Conservation (phyloP, 1,140 invertebrate genomes). For the Scaptomyza montana region DNA sequence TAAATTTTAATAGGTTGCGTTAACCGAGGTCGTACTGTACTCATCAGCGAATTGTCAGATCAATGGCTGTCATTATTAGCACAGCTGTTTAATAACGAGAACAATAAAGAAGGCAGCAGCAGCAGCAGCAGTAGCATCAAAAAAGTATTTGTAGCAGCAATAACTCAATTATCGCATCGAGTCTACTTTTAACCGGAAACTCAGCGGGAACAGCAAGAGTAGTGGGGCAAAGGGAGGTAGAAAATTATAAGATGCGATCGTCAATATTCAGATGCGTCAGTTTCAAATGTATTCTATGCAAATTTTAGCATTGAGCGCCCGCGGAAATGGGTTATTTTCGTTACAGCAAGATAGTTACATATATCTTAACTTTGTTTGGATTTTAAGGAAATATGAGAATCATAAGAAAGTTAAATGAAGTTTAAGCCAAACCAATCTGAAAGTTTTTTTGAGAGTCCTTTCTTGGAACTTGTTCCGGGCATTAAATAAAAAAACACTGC, state of each 20-base stretch:
- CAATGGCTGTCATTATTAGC: slow-evolving; percentile 34
- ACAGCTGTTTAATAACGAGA: slow-evolving; percentile 35
- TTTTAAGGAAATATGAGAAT: not conserved
- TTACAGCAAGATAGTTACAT: not conserved
- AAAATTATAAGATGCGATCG: slow-evolving; percentile 14
- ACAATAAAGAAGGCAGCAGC: not conserved
- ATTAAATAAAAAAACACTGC: too few relatives aligned
- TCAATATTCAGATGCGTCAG: slow-evolving; percentile 15
- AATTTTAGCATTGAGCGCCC: not conserved
- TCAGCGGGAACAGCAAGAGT: not conserved
- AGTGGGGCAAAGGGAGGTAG: not conserved
- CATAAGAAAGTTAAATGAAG: too few relatives aligned
- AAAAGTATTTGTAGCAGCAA: not conserved
- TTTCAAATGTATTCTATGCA: slow-evolving; percentile 14
- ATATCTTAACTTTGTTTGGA: not conserved
- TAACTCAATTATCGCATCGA: slow-evolving; percentile 41
- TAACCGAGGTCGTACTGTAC: too few relatives aligned
- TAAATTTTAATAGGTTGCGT: too few relatives aligned
- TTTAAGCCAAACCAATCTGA: too few relatives aligned
- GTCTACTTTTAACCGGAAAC: slow-evolving; percentile 16
- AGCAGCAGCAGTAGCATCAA: not conserved
- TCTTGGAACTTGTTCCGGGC: too few relatives aligned
- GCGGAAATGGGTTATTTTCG: slow-evolving; percentile 10
- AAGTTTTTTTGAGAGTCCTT: too few relatives aligned
- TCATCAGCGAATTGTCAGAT: slow-evolving; percentile 1